Evolutionary conservation across 2,797 vertebrate genomes (phyloP), one percentile per base, ranked within the genome.

Genomic region (Sebastes oblongus): DNA sequence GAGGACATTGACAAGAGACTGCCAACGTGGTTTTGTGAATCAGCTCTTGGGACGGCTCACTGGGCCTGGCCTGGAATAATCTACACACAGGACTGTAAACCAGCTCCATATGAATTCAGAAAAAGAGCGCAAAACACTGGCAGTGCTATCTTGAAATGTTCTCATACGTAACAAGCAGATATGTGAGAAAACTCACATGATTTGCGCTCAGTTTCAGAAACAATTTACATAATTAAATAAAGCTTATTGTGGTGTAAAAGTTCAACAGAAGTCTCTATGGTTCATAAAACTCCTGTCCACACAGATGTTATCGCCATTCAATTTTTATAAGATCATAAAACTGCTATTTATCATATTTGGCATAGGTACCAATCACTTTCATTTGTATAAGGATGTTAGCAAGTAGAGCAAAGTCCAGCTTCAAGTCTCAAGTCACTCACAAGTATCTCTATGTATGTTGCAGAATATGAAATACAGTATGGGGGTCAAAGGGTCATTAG

Each of bases 11-110:
- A 29, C 1, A 7, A 71, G 24, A 81, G n/a, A 74, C 30, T 32
- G 30, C 34, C 66, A 82, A 46, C 61, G 71, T 50, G 69, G 39
- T 46, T 81, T 61, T 64, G 34, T 75, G 67, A 72, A 66, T 74
- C 54, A 68, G 34, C 27, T 65, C 32, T 42, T 24, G 39, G 55
- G 55, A 80, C 9, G 55, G 56, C 12, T 66, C 12, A 25, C 20
- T 71, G 60, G 30, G 32, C 75, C 27, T 30, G 24, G 46, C 25
- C 27, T 69, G 70, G 54, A 76, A 84, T 42, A 18, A 70, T 32
- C 71, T 22, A 64, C 14, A 68, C 13, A 74, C 16, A 71, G 39
- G 46, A 70, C 12, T 58, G 39, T 32, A 50, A 82, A 76, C 11
- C 25, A 75, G 55, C 36, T 54, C 32, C 22, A 20, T 8, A 6